Conservation (phyloP, 2,113 vertebrate genomes). For the Melanerpes formicivorus region DNA sequence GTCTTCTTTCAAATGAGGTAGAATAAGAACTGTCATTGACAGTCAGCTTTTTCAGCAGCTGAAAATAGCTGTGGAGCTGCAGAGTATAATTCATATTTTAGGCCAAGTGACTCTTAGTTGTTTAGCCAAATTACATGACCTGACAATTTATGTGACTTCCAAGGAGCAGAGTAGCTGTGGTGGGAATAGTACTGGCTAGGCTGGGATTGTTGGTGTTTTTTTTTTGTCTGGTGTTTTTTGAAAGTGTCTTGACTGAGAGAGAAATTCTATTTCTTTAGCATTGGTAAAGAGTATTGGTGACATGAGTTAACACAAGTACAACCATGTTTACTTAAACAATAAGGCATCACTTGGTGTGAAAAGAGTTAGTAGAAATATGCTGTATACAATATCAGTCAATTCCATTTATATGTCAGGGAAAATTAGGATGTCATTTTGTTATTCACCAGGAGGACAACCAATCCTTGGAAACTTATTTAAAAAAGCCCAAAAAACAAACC, state of each 20-base stretch:
- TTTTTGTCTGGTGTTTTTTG: not conserved
- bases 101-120: not conserved
- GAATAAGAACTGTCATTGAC: slow-evolving; percentile 20
- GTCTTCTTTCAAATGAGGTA: slow-evolving; percentile 34
- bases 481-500: no score
- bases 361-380: not conserved
- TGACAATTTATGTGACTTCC: slow-evolving; percentile 3
- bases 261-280: not conserved
- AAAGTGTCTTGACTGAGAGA: not conserved
- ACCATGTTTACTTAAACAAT: not conserved
- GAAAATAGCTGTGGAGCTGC: slow-evolving; percentile 19
- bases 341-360: not conserved
- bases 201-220: not conserved
- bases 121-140: slow-evolving; percentile 37
- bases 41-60: slow-evolving; percentile 40
- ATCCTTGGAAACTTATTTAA: not conserved
- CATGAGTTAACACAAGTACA: not conserved
- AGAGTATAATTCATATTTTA: slow-evolving; percentile 4
- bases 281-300: not conserved
- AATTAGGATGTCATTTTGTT: not conserved
- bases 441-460: not conserved
- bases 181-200: not conserved
- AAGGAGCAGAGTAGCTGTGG: not conserved
- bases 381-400: not conserved
- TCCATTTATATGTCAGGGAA: not conserved